Percentiles rank a stretch among this genome's conserved stretches.
phyloP scores from a whole-genome alignment of 2,797 vertebrate species.

The Lepus oiostolus region DNA sequence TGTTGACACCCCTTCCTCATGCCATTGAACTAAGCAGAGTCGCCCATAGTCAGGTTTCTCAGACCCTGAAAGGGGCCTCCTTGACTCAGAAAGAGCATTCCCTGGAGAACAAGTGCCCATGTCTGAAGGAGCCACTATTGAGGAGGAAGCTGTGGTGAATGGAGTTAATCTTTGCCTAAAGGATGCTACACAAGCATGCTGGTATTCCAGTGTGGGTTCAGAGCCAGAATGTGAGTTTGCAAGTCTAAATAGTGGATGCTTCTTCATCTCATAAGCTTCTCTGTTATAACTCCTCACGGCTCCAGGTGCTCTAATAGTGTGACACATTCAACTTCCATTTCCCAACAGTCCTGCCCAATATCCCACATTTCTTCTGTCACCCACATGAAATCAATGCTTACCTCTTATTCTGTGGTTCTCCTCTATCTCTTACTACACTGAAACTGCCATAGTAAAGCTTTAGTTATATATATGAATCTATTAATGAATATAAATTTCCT shows the following conservation, averaged over 20 bases:
- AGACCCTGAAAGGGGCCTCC: not conserved
- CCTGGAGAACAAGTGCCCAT: not conserved
- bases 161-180: too few relatives aligned
- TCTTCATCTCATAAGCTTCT: not conserved
- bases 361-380: not conserved
- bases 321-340: not conserved
- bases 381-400: not conserved
- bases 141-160: not conserved
- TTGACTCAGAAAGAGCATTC: not conserved
- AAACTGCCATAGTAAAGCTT: not conserved
- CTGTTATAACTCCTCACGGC: not conserved
- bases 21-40: not conserved
- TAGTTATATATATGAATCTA: not conserved
- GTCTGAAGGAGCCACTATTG: not conserved
- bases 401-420: not conserved
- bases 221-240: not conserved
- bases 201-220: not conserved
- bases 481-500: not conserved
- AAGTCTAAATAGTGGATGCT: not conserved
- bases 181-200: not conserved
- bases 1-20: not conserved
- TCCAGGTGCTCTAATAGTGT: not conserved
- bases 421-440: not conserved
- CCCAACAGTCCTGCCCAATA: not conserved
- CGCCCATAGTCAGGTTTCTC: not conserved